These are phyloP conservation scores for Calliphora vicina DNA, from an alignment of 1,140 invertebrate species.

Conservation along the genomic window DNA sequence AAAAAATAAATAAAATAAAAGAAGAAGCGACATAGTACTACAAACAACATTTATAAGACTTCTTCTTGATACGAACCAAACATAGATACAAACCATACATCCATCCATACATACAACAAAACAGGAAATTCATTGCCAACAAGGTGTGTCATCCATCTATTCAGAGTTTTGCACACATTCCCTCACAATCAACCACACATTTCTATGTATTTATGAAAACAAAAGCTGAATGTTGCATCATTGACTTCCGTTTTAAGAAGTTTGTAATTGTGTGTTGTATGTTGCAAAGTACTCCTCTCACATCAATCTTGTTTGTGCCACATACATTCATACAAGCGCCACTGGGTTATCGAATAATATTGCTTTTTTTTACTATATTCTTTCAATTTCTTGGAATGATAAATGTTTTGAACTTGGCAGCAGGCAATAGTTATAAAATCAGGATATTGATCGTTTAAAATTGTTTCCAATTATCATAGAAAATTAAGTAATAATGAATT, in stretches of 20 bases:
- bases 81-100: neutral
- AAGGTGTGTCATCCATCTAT: slow-evolving; percentile 27
- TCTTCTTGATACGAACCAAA: neutral
- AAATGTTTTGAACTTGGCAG: neutral
- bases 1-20: neutral
- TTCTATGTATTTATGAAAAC: neutral
- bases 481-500: no score
- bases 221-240: slow-evolving; percentile 24
- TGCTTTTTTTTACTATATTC: no score
- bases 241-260: slow-evolving; percentile 25
- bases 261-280: neutral
- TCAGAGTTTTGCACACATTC: neutral
- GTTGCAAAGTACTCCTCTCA: no score
- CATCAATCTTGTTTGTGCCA: neutral
- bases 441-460: neutral
- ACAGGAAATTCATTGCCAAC: slow-evolving; percentile 35
- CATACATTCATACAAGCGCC: no score
- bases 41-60: slow-evolving; percentile 24
- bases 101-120: no score
- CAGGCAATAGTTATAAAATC: neutral
- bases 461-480: neutral
- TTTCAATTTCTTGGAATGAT: neutral
- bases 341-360: no score
- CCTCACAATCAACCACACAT: no score
- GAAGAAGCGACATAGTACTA: no score